These are phyloP conservation scores for Coryphaenoides rupestris DNA, from an alignment of 2,113 vertebrate species.

Conservation along the genomic window DNA sequence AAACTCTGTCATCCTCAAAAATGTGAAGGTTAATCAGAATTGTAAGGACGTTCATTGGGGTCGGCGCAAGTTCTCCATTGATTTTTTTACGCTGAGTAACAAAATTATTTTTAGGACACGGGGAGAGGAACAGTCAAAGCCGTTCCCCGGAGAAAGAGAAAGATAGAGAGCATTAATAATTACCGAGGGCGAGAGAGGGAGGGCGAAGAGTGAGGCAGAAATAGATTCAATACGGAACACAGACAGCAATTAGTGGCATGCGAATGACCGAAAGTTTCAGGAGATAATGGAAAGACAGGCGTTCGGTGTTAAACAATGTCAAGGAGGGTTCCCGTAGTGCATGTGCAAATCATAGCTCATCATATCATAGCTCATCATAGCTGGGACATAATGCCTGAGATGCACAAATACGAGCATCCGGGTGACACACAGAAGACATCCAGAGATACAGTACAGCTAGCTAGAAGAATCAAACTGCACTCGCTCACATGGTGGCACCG, in stretches of 20 bases:
- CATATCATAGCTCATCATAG: too few species aligned
- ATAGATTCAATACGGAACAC: conserved; percentile 53
- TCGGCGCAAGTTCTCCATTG: conserved; percentile 33
- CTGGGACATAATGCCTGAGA: not conserved
- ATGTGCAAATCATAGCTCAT: too few species aligned
- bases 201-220: not conserved
- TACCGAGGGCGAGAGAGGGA: conserved; percentile 32
- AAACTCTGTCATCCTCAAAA: conserved; percentile 29
- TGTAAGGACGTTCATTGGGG: conserved; percentile 18
- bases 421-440: too few species aligned
- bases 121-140: not conserved
- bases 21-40: conserved; percentile 39
- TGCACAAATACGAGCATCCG: not conserved
- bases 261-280: conserved; percentile 55
- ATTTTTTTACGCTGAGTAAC: conserved; percentile 30
- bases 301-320: conserved; percentile 24
- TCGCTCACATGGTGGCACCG: too few species aligned
- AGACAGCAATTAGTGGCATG: conserved; percentile 54
- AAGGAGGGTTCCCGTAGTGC: conserved; percentile 22
- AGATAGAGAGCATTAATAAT: conserved; percentile 58
- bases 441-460: too few species aligned
- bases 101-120: conserved; percentile 12
- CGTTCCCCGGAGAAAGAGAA: not conserved
- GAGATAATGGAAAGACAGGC: conserved; percentile 42
- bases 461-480: too few species aligned